phyloP scores from a whole-genome alignment of 1,140 invertebrate species.

The Phthorimaea operculella region DNA sequence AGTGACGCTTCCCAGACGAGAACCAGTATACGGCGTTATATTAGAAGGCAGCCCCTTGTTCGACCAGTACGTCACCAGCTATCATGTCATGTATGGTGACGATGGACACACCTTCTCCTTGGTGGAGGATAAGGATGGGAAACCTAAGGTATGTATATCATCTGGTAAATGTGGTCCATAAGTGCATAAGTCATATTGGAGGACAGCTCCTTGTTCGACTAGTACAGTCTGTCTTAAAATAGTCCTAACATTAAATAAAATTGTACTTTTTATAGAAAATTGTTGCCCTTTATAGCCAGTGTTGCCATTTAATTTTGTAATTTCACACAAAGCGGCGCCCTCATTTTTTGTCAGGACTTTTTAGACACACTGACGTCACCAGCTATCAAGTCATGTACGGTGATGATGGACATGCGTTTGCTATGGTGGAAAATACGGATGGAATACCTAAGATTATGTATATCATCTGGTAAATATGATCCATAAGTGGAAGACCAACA shows the following conservation, averaged over 20 bases:
- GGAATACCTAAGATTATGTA: slow-evolving; percentile 46
- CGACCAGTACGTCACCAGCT: slow-evolving; percentile 81
- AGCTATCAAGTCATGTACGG: slow-evolving; percentile 80
- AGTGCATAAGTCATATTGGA: no score
- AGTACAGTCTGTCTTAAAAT: no score
- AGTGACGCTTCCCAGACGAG: slow-evolving; percentile 71
- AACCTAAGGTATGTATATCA: slow-evolving; percentile 51
- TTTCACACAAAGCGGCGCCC: no score
- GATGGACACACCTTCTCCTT: slow-evolving; percentile 71
- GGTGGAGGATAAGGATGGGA: slow-evolving; percentile 47
- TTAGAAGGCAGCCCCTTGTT: slow-evolving; percentile 74
- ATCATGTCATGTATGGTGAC: slow-evolving; percentile 75
- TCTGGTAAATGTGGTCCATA: not conserved
- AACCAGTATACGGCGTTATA: slow-evolving; percentile 78
- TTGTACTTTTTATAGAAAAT: no score
- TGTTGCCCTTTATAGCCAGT: no score
- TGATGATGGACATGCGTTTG: slow-evolving; percentile 70
- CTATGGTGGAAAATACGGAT: slow-evolving; percentile 58
- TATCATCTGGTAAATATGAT: no score
- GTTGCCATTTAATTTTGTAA: no score
- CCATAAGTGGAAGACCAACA: no score
- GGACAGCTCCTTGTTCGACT: no score
- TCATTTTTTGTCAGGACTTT: no score
- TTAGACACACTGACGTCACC: no score
- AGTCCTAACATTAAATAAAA: no score